Evolutionary conservation across 2,797 vertebrate genomes (phyloP), one percentile per base, ranked within the genome.

Genomic region (Lycodopsis pacificus): DNA sequence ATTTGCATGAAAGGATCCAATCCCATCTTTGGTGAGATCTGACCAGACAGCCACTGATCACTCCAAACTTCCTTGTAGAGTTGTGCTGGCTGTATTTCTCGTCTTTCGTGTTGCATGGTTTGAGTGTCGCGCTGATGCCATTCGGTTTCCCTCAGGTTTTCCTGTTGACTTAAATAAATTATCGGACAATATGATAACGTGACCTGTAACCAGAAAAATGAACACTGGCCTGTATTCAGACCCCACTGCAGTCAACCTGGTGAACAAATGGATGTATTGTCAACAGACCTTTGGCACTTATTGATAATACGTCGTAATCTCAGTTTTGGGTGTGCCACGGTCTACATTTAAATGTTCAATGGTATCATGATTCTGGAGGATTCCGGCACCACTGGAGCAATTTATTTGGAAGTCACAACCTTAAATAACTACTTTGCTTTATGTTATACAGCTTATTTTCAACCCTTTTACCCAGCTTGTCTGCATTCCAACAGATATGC

Each of bases 261-360:
- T 57, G 27, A 58, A 68, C 30, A 38, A 56, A 42, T 34, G 14
- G 10, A n/a, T 62, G n/a, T 14, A 36, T 32, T 36, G 44, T 76
- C 56, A 48, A 76, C 12, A 36, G 40, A 69, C 65, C 65, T 65
- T 61, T 73, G 53, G 40, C 51, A 63, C 40, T 17, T 40, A 27
- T 69, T 66, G n/a, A 51, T 66, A 62, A 1, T 34, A 27, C 4
- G 2, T 8, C 65, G 25, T 17, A 58, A 57, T 25, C 36, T 46
- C 3, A 8, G 40, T 13, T 58, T 11, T 73, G 53, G 76, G 76
- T 65, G 73, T 59, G 67, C 15, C 71, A 15, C 34, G 0, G 11
- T 20, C 15, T 22, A 49, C 13, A 53, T 73, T 30, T 65, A 3
- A 57, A 44, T n/a, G 20, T 54, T 38, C 8, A 34, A 27, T 14